phyloP scores from a whole-genome alignment of 2,113 vertebrate genomes.

The Cebus imitator region DNA sequence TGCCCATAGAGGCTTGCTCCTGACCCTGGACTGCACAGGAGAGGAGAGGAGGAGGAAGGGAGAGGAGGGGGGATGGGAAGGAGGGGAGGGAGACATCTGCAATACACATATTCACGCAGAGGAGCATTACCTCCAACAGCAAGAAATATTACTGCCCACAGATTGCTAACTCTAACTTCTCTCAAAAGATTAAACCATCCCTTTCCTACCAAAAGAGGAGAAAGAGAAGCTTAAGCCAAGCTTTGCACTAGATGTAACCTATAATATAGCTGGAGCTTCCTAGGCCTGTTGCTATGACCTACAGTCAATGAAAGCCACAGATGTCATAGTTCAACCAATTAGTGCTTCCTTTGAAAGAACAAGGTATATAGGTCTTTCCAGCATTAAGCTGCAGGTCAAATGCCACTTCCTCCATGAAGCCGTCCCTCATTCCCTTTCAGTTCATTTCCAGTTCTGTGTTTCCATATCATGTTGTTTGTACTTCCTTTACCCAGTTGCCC shows the following conservation, averaged over 20 bases:
- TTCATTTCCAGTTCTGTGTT: neutral
- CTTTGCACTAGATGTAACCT: neutral
- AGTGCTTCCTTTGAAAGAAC: neutral
- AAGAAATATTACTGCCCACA: neutral
- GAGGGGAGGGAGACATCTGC: rapidly evolving
- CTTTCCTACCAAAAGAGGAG: neutral
- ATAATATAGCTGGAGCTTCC: neutral
- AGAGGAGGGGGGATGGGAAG: rapidly evolving
- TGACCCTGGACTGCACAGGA: neutral
- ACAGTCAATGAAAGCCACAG: neutral
- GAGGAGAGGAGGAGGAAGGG: too few species aligned
- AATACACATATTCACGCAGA: neutral
- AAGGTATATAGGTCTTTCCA: neutral
- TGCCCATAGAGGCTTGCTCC: neutral
- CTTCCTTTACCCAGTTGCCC: neutral
- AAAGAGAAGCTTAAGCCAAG: neutral
- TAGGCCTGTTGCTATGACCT: neutral
- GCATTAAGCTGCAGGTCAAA: neutral
- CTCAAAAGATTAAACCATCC: neutral
- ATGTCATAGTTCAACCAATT: neutral
- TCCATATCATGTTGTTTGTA: neutral
- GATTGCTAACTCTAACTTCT: neutral
- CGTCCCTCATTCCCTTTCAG: neutral
- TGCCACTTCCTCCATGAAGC: neutral
- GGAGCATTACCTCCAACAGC: neutral